Evolutionary conservation across 2,797 vertebrate species (phyloP).

Genomic region (Chloroceryle inda): DNA sequence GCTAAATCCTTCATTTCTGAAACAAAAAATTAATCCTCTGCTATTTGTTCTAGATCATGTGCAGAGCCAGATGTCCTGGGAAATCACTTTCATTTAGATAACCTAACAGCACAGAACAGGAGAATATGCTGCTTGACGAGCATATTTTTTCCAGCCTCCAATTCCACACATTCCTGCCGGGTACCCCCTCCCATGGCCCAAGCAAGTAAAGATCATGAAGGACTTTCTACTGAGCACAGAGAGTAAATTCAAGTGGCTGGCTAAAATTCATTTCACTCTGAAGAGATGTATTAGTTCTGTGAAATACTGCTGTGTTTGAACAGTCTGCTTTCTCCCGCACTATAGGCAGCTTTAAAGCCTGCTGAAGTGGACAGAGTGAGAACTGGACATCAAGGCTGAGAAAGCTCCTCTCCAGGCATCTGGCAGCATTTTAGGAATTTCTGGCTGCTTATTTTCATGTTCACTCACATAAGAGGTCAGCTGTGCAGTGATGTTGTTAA

Average conservation of each 20-base stretch:
- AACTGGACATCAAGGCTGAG: background rate
- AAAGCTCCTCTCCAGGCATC: background rate
- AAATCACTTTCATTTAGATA: constrained; percentile 44
- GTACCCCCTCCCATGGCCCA: background rate
- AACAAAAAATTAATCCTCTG: constrained; percentile 36
- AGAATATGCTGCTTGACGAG: background rate
- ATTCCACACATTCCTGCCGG: constrained; percentile 34
- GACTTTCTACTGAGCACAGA: background rate
- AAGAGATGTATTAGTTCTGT: background rate
- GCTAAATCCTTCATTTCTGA: constrained; percentile 54
- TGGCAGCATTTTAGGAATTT: background rate
- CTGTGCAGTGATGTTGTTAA: accelerated
- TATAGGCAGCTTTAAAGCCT: background rate
- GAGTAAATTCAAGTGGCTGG: constrained; percentile 11
- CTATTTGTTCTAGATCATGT: constrained; percentile 66
- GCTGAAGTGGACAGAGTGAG: background rate
- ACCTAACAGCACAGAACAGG: background rate
- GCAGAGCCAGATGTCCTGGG: constrained; percentile 39
- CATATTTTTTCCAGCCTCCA: constrained; percentile 25
- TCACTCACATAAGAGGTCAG: background rate
- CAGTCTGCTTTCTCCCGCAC: background rate
- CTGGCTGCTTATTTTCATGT: constrained; percentile 3
- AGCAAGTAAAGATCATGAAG: background rate
- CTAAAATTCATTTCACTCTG: background rate
- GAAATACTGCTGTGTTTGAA: background rate